Evolutionary conservation across 2,797 vertebrate genomes (phyloP), one percentile per base, ranked within the genome.

Genomic region (Lycodopsis pacificus): DNA sequence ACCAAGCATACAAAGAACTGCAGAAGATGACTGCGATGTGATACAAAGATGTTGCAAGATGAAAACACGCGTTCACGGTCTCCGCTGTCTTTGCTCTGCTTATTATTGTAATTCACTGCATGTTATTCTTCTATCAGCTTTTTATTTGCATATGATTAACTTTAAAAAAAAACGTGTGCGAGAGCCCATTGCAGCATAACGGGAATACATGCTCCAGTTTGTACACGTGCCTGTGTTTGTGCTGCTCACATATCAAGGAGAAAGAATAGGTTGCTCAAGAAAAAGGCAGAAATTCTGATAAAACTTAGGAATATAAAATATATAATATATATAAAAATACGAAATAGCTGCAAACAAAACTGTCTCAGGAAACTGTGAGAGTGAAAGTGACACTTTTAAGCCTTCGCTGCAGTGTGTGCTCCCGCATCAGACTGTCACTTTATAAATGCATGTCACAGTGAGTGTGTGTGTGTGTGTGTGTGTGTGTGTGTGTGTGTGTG

Each of bases 31-130:
- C 42, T 77, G 59, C 58, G 42, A 67, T 5, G 34, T 46, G 66
- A 89, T 65, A 63, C 30, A 36, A 69, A 74, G 66, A 77, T 77
- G 77, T 27, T 81, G 76, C 66, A 25, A 81, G 65, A 87, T 64
- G 62, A 84, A 82, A 79, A 78, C 54, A 5, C 3, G 2, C 51
- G 46, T 58, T 76, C 40, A 56, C 12, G 0, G 30, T 36, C 34
- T 48, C 36, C 30, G 42, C 15, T 53, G 63, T 79, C 65, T 73
- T 78, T 80, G 64, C 62, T 36, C 54, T 49, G 61, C 51, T 78
- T 73, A 77, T 86, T 85, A 85, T 84, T 70, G 51, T 82, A 63
- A 86, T 81, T 78, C 42, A 79, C 83, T 77, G 58, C 61, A 59
- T 83, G 72, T 61, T 63, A 48, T 66, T 71, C 56, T 40, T 49